Base-by-base conservation (phyloP, 1,140 invertebrate species). In the Agraylea sexmaculata region DNA sequence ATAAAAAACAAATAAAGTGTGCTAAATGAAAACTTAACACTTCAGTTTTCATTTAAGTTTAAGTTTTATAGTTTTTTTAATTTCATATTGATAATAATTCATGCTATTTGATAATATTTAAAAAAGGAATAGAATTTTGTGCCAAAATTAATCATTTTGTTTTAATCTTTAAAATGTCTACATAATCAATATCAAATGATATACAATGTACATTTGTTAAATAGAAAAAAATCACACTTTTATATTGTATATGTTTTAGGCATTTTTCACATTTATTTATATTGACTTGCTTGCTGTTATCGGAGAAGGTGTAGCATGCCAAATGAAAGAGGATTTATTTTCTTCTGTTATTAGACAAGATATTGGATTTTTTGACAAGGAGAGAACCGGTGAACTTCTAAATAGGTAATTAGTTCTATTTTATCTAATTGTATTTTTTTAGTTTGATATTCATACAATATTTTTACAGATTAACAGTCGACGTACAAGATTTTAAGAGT, bases 401-500 rank as follows among this genome's bases (percentile, higher is more conserved):
- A 90, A 87, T 62, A 78, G 85, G 77, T 82, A 58, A 42, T 4
- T 16, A 29, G 23, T 43, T 36, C 15, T 27, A 36, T 17, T 5
- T 31, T 18, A 15, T 31, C 15, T 37, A 31, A 33, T 13, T 12
- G 32, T 36, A 39, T 22, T 28, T n/a, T n/a, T n/a, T n/a, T n/a
- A n/a, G n/a, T n/a, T n/a, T 43, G 29, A 15, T 40, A 42, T 48
- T 7, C 19, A 29, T 37, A 19, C 27, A 25, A 36, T 39, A 22
- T 52, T 36, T 50, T 68, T 69, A 38, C 51, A 83, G 85, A 54
- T 62, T 96, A 38, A 93, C 89, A 17, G 76, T 80, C 47, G 92
- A 97, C 70, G 81, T 96, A 13, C 92, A 96, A 63, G 91, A 96
- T 53, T 96, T 96, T 55, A 96, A 97, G 66, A 91, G 89, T 52